Base-by-base conservation (phyloP, 53 echinoderm and acorn worm species). In the Antedon mediterranea region DNA sequence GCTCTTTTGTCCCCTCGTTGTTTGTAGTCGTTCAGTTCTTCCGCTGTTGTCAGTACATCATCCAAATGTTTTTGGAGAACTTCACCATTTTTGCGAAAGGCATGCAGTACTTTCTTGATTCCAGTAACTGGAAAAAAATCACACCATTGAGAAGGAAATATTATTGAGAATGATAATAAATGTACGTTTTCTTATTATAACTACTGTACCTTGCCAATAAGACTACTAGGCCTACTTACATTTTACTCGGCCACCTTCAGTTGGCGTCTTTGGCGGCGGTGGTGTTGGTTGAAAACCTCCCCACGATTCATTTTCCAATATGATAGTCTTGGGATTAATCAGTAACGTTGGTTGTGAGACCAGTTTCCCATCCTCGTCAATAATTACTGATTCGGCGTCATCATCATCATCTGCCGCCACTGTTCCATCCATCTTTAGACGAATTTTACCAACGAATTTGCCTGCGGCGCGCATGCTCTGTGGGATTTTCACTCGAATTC, bases 381-480 rank as follows among this genome's bases (percentile, higher is more conserved):
- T 76, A 30, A 81, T 79, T 73, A 90, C 81, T 20, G 84, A 81
- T 71, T 90, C 90, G 4, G 90, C 90, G 43, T 90, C 90, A 14
- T 84, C 81, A 74, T 90, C 90, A 43, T 84, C 84, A 73, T 87
- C 90, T 15, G 71, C 78, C 0, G 90, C 90, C 77, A 90, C 43
- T 11, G 86, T 84, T 34, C 90, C 90, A 77, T 90, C 90, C 29
- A 34, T 74, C 79, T 86, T 90, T n/a, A 90, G 82, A 0, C 90
- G 87, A 34, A 90, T 74, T 31, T 85, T 85, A 29, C 31, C 33
- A 7, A 33, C 34, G 34, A 76, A 28, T 5, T 33, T 33, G 28
- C 34, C 76, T 28, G 27, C 34, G 20, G 23, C 57, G 23, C 57
- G 57, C 57, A 57, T 57, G 23, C 23, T 57, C 20, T 57, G 9